Conservation (phyloP, 2,888 invertebrate genomes). For the Barypeithes pellucidus region DNA sequence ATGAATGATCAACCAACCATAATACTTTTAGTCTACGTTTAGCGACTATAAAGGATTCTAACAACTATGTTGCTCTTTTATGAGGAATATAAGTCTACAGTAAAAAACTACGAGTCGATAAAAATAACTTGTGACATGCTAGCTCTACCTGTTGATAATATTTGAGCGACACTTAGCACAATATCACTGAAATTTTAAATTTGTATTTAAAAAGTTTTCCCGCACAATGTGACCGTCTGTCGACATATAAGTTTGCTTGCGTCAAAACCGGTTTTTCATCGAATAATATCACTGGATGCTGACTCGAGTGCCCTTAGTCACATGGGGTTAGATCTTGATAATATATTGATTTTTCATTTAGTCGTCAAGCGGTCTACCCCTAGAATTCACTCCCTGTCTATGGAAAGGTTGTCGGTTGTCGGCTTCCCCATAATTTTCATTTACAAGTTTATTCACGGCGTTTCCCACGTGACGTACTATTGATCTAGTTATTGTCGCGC, state of each 20-base stretch:
- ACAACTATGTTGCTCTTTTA: constrained; percentile 43
- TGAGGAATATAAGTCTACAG: constrained; percentile 45
- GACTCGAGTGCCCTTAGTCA: constrained; percentile 37
- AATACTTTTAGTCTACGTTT: constrained; percentile 45
- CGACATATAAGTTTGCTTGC: constrained; percentile 31
- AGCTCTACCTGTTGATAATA: constrained; percentile 53
- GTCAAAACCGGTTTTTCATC: constrained; percentile 38
- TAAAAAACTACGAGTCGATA: constrained; percentile 44
- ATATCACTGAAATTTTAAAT: constrained; percentile 34
- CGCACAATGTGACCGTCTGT: constrained; percentile 36
- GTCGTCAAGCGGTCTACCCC: constrained; percentile 53
- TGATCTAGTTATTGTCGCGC: constrained; percentile 40
- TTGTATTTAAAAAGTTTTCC: constrained; percentile 34
- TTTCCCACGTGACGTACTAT: constrained; percentile 47
- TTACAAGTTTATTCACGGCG: constrained; percentile 38
- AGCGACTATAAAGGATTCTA: constrained; percentile 44
- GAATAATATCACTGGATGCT: constrained; percentile 24
- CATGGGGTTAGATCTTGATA: constrained; percentile 43
- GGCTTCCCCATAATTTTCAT: constrained; percentile 48
- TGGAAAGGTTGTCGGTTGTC: constrained; percentile 37
- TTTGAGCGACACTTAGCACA: constrained; percentile 45
- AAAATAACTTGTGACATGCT: constrained; percentile 47
- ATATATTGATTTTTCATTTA: constrained; percentile 53
- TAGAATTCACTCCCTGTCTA: constrained; percentile 47
- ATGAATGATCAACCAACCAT: constrained; percentile 47